Conservation (phyloP, 2,113 vertebrate species). For the Dicaeum eximium region DNA sequence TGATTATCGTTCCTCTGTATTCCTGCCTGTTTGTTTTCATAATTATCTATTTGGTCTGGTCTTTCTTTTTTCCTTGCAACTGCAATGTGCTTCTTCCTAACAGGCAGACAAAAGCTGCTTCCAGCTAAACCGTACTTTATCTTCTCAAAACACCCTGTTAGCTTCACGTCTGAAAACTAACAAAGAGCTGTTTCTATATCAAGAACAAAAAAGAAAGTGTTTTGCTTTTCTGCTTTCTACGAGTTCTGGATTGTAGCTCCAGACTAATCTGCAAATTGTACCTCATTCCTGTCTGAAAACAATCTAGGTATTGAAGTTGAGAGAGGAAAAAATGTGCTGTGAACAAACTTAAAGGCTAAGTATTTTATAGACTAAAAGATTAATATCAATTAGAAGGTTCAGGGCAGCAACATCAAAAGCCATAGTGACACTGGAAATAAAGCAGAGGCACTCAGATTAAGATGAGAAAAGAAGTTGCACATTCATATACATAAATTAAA, state of each 20-base stretch:
- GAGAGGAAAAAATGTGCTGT: neutral
- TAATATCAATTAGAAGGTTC: neutral
- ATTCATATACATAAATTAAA: neutral
- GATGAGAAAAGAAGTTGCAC: neutral
- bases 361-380: neutral
- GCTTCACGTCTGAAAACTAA: slow-evolving; percentile 7
- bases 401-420: neutral
- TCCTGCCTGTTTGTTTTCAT: neutral
- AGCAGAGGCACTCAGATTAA: neutral
- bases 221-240: neutral
- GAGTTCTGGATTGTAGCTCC: neutral
- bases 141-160: neutral
- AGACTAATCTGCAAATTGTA: neutral
- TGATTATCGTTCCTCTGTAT: slow-evolving; percentile 9
- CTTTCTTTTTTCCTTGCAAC: neutral
- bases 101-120: neutral
- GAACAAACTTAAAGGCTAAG: neutral
- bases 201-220: neutral
- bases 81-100: neutral
- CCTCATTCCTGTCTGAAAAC: neutral
- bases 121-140: neutral
- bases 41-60: neutral
- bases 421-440: neutral
- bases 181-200: neutral
- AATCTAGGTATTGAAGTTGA: neutral